These are phyloP conservation scores for Eumerus sabulonum DNA, from an alignment of 2,888 invertebrate genomes.

Conservation along the genomic window DNA sequence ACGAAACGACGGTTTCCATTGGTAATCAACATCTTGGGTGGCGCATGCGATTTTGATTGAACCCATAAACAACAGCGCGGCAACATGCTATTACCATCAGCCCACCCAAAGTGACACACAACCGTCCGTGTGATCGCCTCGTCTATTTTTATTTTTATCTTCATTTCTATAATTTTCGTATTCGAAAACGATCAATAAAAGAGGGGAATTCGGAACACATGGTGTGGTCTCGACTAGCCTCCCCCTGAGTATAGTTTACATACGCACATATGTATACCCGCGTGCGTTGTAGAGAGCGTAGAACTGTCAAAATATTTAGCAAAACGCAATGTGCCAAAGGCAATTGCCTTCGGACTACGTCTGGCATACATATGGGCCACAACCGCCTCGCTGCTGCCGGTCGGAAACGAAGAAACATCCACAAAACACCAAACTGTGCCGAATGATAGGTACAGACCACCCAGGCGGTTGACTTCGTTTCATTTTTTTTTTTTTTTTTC, in stretches of 20 bases:
- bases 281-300: conserved; percentile 15
- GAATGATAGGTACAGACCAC: conserved; percentile 50
- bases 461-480: conserved; percentile 19
- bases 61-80: conserved; percentile 51
- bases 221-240: too few relatives aligned
- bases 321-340: conserved; percentile 40
- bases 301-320: conserved; percentile 64
- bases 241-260: too few relatives aligned
- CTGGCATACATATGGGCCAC: conserved; percentile 54
- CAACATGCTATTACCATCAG: neutral
- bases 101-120: conserved; percentile 54
- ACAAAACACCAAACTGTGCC: too few relatives aligned
- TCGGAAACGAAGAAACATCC: too few relatives aligned
- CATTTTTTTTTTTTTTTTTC: too few relatives aligned
- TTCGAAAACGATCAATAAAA: too few relatives aligned
- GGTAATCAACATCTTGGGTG: conserved; percentile 66
- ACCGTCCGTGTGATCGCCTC: too few relatives aligned
- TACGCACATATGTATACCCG: conserved; percentile 30
- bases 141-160: too few relatives aligned
- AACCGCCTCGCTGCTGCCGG: too few relatives aligned
- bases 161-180: too few relatives aligned
- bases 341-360: conserved; percentile 29
- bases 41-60: conserved; percentile 66
- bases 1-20: conserved; percentile 57
- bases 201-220: too few relatives aligned